Percentiles rank a stretch among this genome's conserved stretches.
phyloP scores from a whole-genome alignment of 2,797 vertebrate genomes.

The Notamacropus eugenii region DNA sequence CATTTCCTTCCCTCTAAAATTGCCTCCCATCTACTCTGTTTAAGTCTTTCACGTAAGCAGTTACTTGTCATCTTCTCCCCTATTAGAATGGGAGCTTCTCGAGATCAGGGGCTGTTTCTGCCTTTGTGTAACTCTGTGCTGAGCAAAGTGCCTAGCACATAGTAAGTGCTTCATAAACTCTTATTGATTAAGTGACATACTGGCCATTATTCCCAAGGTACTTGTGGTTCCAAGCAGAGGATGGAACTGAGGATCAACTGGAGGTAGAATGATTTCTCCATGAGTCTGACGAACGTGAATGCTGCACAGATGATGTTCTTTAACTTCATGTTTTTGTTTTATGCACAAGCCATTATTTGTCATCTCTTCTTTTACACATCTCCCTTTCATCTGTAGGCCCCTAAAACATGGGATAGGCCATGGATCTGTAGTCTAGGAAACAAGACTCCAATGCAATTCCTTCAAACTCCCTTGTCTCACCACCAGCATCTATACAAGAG shows the following conservation, averaged over 20 bases:
- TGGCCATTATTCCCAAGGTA: not conserved
- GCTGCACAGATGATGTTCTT: not conserved
- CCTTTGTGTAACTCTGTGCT: not conserved
- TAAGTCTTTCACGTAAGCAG: not conserved
- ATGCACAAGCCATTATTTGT: not conserved
- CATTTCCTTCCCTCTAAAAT: not conserved
- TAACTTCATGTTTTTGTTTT: not conserved
- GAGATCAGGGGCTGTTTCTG: not conserved
- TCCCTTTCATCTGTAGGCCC: not conserved
- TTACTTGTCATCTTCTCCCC: not conserved
- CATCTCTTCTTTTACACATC: not conserved
- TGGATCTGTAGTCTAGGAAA: not conserved
- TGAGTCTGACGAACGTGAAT: not conserved
- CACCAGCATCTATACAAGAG: not conserved
- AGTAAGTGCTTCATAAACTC: not conserved
- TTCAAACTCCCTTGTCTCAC: not conserved
- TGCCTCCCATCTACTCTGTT: not conserved
- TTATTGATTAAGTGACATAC: not conserved
- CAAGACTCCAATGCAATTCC: not conserved
- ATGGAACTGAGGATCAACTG: not conserved
- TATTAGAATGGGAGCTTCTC: not conserved
- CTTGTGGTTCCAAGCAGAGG: not conserved
- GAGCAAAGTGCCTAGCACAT: not conserved
- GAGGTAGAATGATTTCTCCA: not conserved
- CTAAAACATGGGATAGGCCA: not conserved